A percentile compares a stretch with the other conserved stretches of the same genome.
phyloP scores from a whole-genome alignment of 2,113 vertebrate genomes.

The Ellobius talpinus region DNA sequence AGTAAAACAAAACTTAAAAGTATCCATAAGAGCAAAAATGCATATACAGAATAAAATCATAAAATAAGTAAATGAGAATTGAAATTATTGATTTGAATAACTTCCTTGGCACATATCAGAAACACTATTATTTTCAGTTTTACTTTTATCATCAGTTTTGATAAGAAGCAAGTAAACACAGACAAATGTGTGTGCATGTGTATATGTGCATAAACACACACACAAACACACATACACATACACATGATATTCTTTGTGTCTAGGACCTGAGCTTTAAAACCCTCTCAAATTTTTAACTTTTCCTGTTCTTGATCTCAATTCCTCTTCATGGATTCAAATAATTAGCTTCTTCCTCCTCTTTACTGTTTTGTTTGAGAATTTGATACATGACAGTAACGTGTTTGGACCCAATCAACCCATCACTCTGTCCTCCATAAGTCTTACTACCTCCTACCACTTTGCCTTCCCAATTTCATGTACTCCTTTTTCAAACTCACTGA shows the following conservation, averaged over 20 bases:
- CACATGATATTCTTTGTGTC: background rate
- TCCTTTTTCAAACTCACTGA: background rate
- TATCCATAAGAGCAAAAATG: background rate
- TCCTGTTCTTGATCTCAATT: background rate
- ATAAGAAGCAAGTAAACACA: too few relatives aligned
- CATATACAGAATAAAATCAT: conserved; percentile 9
- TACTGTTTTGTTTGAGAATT: background rate
- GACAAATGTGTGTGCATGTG: too few relatives aligned
- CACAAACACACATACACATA: background rate
- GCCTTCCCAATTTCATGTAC: background rate
- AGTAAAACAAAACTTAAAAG: background rate
- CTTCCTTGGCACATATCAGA: background rate
- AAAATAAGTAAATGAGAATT: background rate
- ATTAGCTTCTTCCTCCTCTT: background rate
- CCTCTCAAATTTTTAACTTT: background rate
- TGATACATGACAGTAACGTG: background rate
- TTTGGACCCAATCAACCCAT: background rate
- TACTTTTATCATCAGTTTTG: too few relatives aligned
- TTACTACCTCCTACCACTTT: background rate
- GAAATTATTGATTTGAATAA: background rate
- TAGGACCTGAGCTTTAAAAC: background rate
- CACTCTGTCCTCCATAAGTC: background rate
- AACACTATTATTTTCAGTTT: too few relatives aligned
- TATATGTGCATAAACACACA: too few relatives aligned
- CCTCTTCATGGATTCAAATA: conserved; percentile 15